Percentiles rank a stretch among this genome's conserved stretches.
Conservation (phyloP, 2,797 vertebrate species). For the Crocidura indochinensis region DNA sequence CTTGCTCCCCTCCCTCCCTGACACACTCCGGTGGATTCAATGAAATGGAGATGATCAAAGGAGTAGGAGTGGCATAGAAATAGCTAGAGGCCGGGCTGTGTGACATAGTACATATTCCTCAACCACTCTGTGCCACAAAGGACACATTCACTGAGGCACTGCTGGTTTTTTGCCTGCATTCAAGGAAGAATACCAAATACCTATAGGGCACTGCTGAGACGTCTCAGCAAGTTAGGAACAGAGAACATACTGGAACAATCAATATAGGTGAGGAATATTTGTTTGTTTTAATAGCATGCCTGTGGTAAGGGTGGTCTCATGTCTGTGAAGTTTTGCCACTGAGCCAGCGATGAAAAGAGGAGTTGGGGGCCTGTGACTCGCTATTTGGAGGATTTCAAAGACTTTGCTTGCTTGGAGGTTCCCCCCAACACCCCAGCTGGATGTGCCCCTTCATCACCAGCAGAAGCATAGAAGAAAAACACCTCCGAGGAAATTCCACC, state of each 20-base stretch:
- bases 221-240: too few relatives aligned
- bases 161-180: too few relatives aligned
- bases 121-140: constrained; percentile 10
- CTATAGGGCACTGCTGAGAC: too few relatives aligned
- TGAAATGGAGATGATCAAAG: neutral
- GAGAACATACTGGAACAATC: too few relatives aligned
- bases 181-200: too few relatives aligned
- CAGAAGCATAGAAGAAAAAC: neutral
- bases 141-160: too few relatives aligned
- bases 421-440: too few relatives aligned
- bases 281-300: neutral
- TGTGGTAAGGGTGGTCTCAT: neutral
- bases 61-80: neutral
- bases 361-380: rapidly evolving
- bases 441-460: neutral
- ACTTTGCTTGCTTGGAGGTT: neutral
- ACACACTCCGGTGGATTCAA: neutral
- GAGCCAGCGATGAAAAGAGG: rapidly evolving
- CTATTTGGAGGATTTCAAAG: neutral
- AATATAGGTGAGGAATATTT: too few relatives aligned
- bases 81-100: neutral
- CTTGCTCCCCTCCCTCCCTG: rapidly evolving
- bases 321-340: rapidly evolving
- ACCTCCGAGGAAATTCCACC: neutral
- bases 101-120: neutral